Base-by-base conservation (phyloP, 2,888 invertebrate species). In the Syritta pipiens region DNA sequence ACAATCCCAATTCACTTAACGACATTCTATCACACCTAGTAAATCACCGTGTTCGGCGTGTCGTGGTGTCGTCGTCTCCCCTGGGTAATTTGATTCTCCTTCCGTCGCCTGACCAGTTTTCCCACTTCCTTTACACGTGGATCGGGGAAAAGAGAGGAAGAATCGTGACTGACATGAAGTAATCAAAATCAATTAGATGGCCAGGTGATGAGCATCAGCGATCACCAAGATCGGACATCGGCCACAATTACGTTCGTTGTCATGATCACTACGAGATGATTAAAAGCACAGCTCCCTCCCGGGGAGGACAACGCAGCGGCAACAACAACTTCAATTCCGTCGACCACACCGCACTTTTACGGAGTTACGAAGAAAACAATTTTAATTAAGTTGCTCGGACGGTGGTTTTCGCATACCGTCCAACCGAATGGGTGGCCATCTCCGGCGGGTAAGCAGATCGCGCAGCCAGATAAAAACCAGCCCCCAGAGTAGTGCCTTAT, bases 151-250 rank as follows among this genome's bases (percentile, higher is more conserved):
- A 14, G 48, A 9, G 42, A n/a, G n/a, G n/a, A 26, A 40, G 40
- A 79, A 55, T 79, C 79, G 74, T 79, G 79, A 74, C 79, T 79
- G 79, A 79, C 79, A 79, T 79, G 74, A 67, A 62, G 67, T 79
- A 79, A 74, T 79, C 79, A 79, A 79, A 79, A 67, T 79, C 79
- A 79, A 79, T 79, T 79, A 79, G 79, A 79, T 79, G 55, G 32
- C 57, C 67, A 79, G 37, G 67, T 68, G 79, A 79, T 79, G 79
- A 74, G 74, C 74, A 67, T 68, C 79, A 57, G 22, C 53, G 74
- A 74, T 79, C 79, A 74, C 55, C 67, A 24, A 55, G 55, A 68
- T 68, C 79, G 62, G 67, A 57, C 79, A 74, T 62, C 74, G 62
- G 74, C 60, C 55, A 72, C 62, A 79, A 79, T 79, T 74, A 68